Percentiles rank a stretch among this genome's conserved stretches.
Conservation (phyloP, 2,797 vertebrate genomes). For the Calcarius lapponicus region DNA sequence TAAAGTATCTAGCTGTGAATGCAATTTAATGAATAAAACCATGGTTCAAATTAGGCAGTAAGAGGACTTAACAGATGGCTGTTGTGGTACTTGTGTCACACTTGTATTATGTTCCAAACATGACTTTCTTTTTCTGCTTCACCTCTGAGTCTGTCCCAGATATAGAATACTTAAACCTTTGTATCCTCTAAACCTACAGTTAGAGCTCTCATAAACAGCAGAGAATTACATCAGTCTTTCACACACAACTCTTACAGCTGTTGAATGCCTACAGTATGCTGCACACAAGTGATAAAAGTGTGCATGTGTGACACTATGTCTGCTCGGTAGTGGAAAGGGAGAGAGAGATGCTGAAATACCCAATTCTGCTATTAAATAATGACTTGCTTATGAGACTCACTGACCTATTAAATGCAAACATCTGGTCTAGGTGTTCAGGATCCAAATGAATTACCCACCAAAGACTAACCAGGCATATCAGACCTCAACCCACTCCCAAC, state of each 20-base stretch:
- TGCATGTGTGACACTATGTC: constrained; percentile 69
- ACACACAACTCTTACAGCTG: constrained; percentile 19
- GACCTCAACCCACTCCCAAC: background rate
- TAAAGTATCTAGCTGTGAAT: background rate
- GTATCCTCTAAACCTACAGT: constrained; percentile 38
- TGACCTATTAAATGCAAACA: constrained; percentile 71
- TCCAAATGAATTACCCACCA: constrained; percentile 66
- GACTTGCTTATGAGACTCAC: constrained; percentile 62
- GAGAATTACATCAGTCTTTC: constrained; percentile 67
- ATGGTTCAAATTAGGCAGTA: background rate
- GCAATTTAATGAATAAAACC: background rate
- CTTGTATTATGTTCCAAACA: constrained; percentile 11
- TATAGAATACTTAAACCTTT: constrained; percentile 55
- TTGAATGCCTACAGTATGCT: constrained; percentile 57
- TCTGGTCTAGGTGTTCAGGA: constrained; percentile 61
- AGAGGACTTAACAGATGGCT: background rate
- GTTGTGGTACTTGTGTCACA: background rate
- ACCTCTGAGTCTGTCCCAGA: background rate
- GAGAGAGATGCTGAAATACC: constrained; percentile 58
- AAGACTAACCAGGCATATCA: constrained; percentile 54
- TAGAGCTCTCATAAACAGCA: constrained; percentile 45
- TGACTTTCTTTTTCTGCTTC: background rate
- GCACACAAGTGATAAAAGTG: constrained; percentile 60
- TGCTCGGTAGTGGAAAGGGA: constrained; percentile 53
- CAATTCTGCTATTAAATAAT: constrained; percentile 68